Evolutionary conservation across 1,140 invertebrate species (phyloP).

Genomic region (Eueides isabella): DNA sequence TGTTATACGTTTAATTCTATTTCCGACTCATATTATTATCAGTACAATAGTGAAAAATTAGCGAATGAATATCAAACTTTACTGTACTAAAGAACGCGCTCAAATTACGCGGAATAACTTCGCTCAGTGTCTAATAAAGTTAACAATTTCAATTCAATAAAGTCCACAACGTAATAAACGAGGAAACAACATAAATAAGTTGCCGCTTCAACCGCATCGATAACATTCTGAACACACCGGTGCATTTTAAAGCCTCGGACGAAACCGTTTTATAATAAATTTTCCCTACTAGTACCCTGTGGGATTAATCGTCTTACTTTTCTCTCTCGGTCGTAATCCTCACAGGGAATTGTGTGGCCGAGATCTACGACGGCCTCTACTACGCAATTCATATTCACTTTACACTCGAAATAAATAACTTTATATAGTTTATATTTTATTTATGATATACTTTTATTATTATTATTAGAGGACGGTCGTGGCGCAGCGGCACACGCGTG

Average conservation of each 20-base stretch:
- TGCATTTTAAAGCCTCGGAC: conserved; percentile 62
- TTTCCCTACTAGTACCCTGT: conserved; percentile 62
- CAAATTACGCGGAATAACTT: conserved; percentile 38
- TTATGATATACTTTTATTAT: neutral
- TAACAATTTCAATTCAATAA: conserved; percentile 55
- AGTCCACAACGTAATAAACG: conserved; percentile 52
- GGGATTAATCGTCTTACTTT: conserved; percentile 80
- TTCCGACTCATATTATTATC: neutral
- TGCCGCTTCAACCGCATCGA: conserved; percentile 49
- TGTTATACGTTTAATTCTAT: neutral
- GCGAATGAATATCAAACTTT: conserved; percentile 1
- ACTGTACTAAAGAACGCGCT: conserved; percentile 19
- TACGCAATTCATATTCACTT: conserved; percentile 51
- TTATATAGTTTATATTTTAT: neutral
- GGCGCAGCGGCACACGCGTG: too few relatives aligned
- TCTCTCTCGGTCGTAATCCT: conserved; percentile 71
- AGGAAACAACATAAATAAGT: conserved; percentile 51
- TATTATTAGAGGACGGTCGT: too few relatives aligned
- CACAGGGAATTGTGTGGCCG: conserved; percentile 73
- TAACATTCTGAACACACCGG: conserved; percentile 55
- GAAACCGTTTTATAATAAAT: conserved; percentile 80
- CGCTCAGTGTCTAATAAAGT: conserved; percentile 46
- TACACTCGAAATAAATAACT: conserved; percentile 36
- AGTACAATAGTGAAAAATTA: neutral
- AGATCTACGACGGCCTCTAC: conserved; percentile 57